Percentiles rank a stretch among this genome's conserved stretches.
Evolutionary conservation across 1,140 invertebrate species (phyloP).

Genomic region (Araneus ventricosus): DNA sequence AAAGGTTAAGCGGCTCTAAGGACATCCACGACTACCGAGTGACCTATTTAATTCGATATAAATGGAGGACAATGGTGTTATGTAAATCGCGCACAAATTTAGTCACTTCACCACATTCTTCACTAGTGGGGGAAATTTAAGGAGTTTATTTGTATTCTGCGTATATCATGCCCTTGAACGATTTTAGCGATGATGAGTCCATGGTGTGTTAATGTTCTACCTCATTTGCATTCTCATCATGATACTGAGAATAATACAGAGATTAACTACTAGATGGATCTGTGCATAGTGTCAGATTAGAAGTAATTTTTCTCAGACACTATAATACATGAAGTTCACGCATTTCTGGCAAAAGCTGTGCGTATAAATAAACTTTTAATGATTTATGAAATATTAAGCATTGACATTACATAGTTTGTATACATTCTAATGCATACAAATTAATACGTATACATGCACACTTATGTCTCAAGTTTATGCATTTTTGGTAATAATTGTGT

Average conservation of each 20-base stretch:
- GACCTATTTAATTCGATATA: constrained; percentile 47
- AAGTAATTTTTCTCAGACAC: background rate
- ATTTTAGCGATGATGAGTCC: background rate
- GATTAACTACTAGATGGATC: background rate
- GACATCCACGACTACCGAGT: background rate
- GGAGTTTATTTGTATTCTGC: background rate
- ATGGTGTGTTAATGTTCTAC: background rate
- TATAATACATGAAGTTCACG: background rate
- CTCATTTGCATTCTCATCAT: background rate
- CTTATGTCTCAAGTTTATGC: no score
- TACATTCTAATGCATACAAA: no score
- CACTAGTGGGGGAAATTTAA: background rate
- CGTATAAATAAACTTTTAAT: no score
- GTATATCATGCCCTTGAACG: background rate
- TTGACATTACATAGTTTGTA: no score
- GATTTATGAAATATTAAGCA: no score
- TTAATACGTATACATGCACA: no score
- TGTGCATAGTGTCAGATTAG: background rate
- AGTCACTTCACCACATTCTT: background rate
- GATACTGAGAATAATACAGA: background rate
- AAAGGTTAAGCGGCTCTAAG: constrained; percentile 26
- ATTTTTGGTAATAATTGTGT: no score
- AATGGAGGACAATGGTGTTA: constrained; percentile 26
- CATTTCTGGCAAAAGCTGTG: background rate
- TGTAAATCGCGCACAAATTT: constrained; percentile 20